Evolutionary conservation across 2,888 invertebrate species (phyloP), one percentile per base, ranked within the genome.

Genomic region (Lacanobia wlatinum): DNA sequence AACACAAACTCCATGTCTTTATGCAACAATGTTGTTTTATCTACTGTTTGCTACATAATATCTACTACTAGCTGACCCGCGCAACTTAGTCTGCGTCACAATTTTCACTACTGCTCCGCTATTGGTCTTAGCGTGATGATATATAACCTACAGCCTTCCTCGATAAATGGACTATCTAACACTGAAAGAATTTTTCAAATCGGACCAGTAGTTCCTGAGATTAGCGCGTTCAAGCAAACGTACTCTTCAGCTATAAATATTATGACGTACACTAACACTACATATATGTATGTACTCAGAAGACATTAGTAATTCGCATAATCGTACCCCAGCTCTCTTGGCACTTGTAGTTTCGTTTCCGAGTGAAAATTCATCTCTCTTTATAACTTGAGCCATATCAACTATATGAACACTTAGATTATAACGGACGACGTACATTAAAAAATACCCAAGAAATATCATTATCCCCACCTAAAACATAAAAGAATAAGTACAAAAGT

Each of bases 371-470:
- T 34, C 79, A 28, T 88, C 88, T 70, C 87, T 88, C 40, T 87
- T 89, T 21, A 88, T 83, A 52, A 92, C 83, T 66, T 91, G 91
- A 2, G 93, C 90, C 94, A 96, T 95, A 59, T 93, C 96, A 14
- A 96, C 91, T 52, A 96, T 94, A 73, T 96, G 96, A 5, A 96
- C 96, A 82, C 96, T 95, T n/a, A 96, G 78, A 71, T 95, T 94
- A 82, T 95, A 93, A 23, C 96, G 92, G 3, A 95, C 94, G 9
- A 94, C 73, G 79, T 94, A 95, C 60, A 92, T 90, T 86, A 87
- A 95, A 90, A 93, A 97, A 94, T 84, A 97, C 12, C 88, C 97
- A 91, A 84, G 96, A 96, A 91, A 97, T 87, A 90, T 97, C 94
- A 94, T 97, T 91, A 89, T 96, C 94, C 97, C 91, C 66, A 95